Conservation (phyloP, 1,140 invertebrate genomes). For the Cydia pomonella region DNA sequence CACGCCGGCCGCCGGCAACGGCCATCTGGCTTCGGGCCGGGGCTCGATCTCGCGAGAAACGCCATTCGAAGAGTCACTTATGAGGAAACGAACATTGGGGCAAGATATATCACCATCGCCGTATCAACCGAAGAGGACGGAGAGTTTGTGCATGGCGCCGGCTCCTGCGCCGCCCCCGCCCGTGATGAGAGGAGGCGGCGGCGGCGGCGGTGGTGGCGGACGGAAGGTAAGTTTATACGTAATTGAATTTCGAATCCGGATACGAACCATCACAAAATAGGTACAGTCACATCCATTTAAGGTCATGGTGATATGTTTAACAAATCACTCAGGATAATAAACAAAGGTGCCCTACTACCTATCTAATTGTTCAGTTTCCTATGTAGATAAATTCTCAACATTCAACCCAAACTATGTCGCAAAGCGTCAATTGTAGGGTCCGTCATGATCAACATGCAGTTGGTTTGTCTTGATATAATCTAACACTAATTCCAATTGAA, state of each 20-base stretch:
- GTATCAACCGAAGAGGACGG: slow-evolving; percentile 92
- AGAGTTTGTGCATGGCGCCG: slow-evolving; percentile 87
- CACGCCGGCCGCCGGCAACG: slow-evolving; percentile 75
- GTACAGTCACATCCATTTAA: no score
- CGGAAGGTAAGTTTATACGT: slow-evolving; percentile 64
- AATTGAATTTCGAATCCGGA: background rate
- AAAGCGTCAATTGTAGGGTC: no score
- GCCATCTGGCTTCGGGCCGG: slow-evolving; percentile 76
- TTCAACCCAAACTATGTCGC: no score
- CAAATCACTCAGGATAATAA: no score
- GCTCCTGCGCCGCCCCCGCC: slow-evolving; percentile 77
- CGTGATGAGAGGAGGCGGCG: slow-evolving; percentile 68
- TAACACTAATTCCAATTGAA: background rate
- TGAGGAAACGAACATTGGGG: slow-evolving; percentile 89
- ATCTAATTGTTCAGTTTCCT: no score
- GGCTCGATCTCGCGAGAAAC: slow-evolving; percentile 77
- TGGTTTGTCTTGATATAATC: background rate
- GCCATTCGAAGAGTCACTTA: slow-evolving; percentile 89
- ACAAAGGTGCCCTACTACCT: no score
- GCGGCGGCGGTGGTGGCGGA: slow-evolving; percentile 69
- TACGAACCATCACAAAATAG: background rate
- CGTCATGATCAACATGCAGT: no score
- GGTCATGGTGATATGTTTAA: no score
- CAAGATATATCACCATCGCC: slow-evolving; percentile 93
- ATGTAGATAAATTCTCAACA: no score